Base-by-base conservation (phyloP, 1,140 invertebrate genomes). In the Drosophila arizonae region DNA sequence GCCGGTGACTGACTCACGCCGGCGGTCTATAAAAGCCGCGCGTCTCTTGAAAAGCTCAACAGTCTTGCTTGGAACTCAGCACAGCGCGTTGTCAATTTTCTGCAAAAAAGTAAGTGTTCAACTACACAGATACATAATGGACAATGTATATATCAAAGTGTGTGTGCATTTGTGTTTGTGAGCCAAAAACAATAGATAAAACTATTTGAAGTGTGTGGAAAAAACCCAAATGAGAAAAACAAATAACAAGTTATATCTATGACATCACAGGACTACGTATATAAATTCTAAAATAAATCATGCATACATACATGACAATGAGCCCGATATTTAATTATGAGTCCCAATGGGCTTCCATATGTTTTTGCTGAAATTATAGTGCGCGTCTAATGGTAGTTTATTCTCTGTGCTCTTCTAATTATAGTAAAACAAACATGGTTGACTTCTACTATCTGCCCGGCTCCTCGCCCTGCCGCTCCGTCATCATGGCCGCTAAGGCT, bases 391-490 rank as follows among this genome's bases (percentile, higher is more conserved):
- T 70, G 6, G 10, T 63, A 28, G 15, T 39, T 66, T 61, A 24
- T 51, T 48, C 61, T 63, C 4, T 76, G 48, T 61, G 61, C 30
- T 67, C 33, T 33, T 72, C 6, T 66, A 21, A 39, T 73, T 76
- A 3, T 57, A 79, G 80, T 36, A 79, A 72, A 50, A 36, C 33
- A 36, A 50, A 67, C 21, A 86, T 86, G 82, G 82, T 24, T 73
- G 91, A 92, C 77, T 92, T 96, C 60, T 96, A 96, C 92, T 95
- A 95, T 91, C 82, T 94, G 66, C 93, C 94, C 28, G 93, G 93
- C 73, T 96, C 95, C 71, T 91, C 95, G 17, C 95, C 96, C 4
- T 95, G 95, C 92, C 93, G 96, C 36, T 92, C 94, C 4, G 94
- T 96, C 41, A 91, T 95, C 66, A 92, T 97, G 84, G 92, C 93